These are phyloP conservation scores for Bufo gargarizans DNA, from an alignment of 2,113 vertebrate species.

Conservation along the genomic window DNA sequence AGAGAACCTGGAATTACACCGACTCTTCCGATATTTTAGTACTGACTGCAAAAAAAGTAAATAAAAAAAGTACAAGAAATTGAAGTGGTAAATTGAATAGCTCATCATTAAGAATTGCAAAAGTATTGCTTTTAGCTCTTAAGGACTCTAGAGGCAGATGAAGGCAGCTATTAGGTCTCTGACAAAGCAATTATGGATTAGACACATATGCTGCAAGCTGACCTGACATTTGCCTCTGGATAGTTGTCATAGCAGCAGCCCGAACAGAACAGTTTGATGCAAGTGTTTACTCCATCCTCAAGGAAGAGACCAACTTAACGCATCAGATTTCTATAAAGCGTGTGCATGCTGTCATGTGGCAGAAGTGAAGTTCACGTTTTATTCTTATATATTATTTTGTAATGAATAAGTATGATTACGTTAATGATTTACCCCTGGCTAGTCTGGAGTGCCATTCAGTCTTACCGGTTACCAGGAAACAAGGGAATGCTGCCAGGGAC, in stretches of 20 bases:
- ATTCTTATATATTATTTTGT: neutral
- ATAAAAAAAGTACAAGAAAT: neutral
- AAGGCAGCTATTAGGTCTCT: conserved; percentile 69
- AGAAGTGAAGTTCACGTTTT: conserved; percentile 25
- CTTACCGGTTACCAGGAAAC: conserved; percentile 33
- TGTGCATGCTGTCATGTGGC: conserved; percentile 10
- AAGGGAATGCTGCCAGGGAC: conserved; percentile 49
- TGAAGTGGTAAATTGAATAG: conserved; percentile 17
- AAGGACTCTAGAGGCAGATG: conserved; percentile 57
- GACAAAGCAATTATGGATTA: conserved; percentile 69
- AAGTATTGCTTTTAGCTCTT: conserved; percentile 63
- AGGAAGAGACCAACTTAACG: conserved; percentile 53
- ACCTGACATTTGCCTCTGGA: conserved; percentile 73
- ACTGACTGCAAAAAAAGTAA: neutral
- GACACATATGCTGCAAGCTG: conserved; percentile 66
- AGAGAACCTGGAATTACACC: neutral
- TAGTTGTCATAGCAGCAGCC: conserved; percentile 79
- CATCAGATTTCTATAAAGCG: conserved; percentile 50
- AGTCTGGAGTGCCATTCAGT: conserved; percentile 6
- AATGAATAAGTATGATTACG: conserved; percentile 30
- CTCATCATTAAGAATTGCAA: conserved; percentile 59
- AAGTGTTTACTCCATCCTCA: conserved; percentile 42
- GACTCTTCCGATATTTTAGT: neutral
- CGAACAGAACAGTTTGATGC: conserved; percentile 64
- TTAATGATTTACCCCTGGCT: conserved; percentile 42